Evolutionary conservation across 2,797 vertebrate species (phyloP), one percentile per base, ranked within the genome.

Genomic region (Acanthurus tractus): DNA sequence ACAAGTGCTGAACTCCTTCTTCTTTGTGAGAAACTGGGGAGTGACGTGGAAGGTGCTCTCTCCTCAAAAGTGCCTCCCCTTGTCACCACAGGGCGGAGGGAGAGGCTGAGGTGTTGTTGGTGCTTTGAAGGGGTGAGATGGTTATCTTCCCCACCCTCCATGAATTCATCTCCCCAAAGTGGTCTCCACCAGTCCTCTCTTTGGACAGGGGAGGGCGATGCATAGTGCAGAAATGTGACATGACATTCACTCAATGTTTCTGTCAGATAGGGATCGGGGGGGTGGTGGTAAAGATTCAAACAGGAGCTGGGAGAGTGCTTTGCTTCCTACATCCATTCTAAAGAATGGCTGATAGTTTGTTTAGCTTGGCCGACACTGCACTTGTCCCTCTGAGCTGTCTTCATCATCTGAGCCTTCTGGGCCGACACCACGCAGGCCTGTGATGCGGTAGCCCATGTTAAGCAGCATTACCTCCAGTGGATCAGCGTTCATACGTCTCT

Each of bases 361-460:
- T 96, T 99, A 99, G 96, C 97, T 99, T 81, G 98, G 97, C 90
- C 97, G 96, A 92, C 98, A 99, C 88, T 99, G 98, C 67, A 99
- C 97, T 90, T 99, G 97, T 89, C 97, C 96, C 87, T 99, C 98
- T 2, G 97, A 95, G 95, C 95, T 97, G 94, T 98, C 97, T 90
- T 99, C 98, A 0, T 99, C 98, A 0, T 99, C 98, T 0, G 97
- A 99, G 78, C 96, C 97, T 2, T 96, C 95, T 0, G 97, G 92
- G 2, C 97, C 97, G 0, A 95, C 94, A 0, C 96, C 97, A 57
- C 96, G 97, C 86, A 99, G 96, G 89, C 98, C 97, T 0, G 97
- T 97, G 93, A 99, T 99, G 90, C 97, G 95, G 91, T 99, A 99
- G 57, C 98, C 98, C 98, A 99, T 99, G 95, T 99, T 99, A 29